Evolutionary conservation across 2,113 vertebrate genomes (phyloP).

Genomic region (Chamaea fasciata): DNA sequence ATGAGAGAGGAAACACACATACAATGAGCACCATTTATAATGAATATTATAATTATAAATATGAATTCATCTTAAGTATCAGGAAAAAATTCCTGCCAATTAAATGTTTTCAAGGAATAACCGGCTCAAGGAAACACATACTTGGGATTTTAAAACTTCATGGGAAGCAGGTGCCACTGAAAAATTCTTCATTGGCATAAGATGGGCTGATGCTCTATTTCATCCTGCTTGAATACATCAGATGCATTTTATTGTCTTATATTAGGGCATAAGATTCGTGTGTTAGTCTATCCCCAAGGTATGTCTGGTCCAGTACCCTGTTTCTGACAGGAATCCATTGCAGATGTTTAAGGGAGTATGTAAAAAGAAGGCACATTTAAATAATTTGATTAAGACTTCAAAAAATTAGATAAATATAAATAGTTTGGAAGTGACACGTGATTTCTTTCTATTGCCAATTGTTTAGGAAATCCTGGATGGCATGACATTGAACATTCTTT

Average conservation of each 20-base stretch:
- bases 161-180: neutral
- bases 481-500: neutral
- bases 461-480: neutral
- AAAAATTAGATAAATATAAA: neutral
- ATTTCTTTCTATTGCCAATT: neutral
- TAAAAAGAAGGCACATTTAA: neutral
- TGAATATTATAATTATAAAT: too few relatives aligned
- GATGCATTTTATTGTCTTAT: neutral
- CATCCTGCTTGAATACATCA: neutral
- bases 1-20: neutral
- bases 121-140: neutral
- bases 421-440: rapidly evolving
- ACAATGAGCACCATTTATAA: neutral
- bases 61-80: neutral
- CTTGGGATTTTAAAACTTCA: neutral
- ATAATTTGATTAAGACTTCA: neutral
- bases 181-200: neutral
- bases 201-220: neutral
- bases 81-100: neutral
- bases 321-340: neutral
- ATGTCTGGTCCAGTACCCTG: neutral
- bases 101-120: neutral
- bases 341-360: neutral
- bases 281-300: neutral
- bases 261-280: neutral